Conservation (phyloP, 2,888 invertebrate species). For the Apodemia hepburni region DNA sequence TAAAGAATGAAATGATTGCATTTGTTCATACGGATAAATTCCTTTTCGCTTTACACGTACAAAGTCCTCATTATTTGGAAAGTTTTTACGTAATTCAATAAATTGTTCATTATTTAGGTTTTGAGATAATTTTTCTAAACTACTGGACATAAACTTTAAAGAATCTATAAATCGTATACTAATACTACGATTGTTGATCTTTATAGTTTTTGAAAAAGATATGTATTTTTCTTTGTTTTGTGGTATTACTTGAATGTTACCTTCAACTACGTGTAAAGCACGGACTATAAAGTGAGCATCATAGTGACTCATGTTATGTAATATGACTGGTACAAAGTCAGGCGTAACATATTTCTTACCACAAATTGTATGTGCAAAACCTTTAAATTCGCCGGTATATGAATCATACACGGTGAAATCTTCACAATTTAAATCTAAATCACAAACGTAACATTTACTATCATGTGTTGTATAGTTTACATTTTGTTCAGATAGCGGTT, state of each 20-base stretch:
- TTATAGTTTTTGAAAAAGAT: constrained; percentile 19
- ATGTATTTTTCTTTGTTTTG: constrained; percentile 24
- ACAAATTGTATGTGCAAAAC: constrained; percentile 8
- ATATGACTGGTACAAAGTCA: constrained; percentile 4
- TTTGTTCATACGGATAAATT: constrained; percentile 35
- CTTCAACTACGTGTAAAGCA: constrained; percentile 12
- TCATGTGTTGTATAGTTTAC: constrained; percentile 19
- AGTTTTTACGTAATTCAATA: constrained; percentile 19
- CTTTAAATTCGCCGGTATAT: constrained; percentile 23
- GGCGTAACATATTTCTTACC: neutral
- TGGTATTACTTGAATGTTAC: constrained; percentile 5
- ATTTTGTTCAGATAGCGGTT: constrained; percentile 22
- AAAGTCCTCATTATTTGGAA: constrained; percentile 25
- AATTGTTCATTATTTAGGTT: constrained; percentile 27
- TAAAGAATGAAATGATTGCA: constrained; percentile 29
- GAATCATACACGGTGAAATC: constrained; percentile 30
- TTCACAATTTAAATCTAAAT: constrained; percentile 26
- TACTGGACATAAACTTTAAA: constrained; percentile 24
- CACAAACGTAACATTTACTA: constrained; percentile 30
- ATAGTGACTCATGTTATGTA: constrained; percentile 19
- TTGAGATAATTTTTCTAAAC: constrained; percentile 22
- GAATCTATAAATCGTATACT: constrained; percentile 26
- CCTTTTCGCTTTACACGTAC: constrained; percentile 29
- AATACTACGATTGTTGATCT: constrained; percentile 17
- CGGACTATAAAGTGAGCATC: constrained; percentile 19